Base-by-base conservation (phyloP, 2,888 invertebrate species). In the Hypomecis atomaria region DNA sequence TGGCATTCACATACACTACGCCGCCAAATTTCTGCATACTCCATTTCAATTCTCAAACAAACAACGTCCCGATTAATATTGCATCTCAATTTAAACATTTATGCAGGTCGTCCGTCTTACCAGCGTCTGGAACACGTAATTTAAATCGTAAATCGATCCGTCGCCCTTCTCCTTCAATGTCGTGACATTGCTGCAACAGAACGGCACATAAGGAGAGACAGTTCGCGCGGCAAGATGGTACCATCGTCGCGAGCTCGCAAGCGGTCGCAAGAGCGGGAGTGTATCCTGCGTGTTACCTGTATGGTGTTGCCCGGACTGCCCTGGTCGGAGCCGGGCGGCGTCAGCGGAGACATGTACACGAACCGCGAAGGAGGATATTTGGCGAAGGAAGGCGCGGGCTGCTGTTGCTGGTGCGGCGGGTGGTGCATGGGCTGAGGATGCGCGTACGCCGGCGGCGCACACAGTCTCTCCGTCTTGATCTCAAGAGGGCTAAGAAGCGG, bases 321-420 rank as follows among this genome's bases (percentile, higher is more conserved):
- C 66, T 97, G 97, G 84, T 97, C 97, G 62, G 97, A 97, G 84
- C 96, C 96, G 72, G 97, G 97, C 47, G 97, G 97, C 72, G 97
- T 97, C 78, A 97, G 90, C 47, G 97, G 97, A 47, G 97, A 96
- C 85, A 96, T 96, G 89, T 97, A 97, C 93, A 96, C 89, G 68
- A 91, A 89, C 71, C 93, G 86, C 74, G 85, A 87, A 34, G 87
- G 87, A 55, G 92, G 92, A 76, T 92, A 93, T 77, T 92, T 88
- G 73, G 90, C 87, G 81, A 85, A 90, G 10, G 88, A 77, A 6
- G 86, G 72, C 55, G 85, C 80, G 49, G 86, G 85, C 58, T 84
- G 88, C 62, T 87, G 90, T 65, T 81, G 86, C 61, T 84, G 87
- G 65, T 88, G 91, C 60, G 79, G 85, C 66, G 81, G 85, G 56